Evolutionary conservation across 2,797 vertebrate genomes (phyloP), one percentile per base, ranked within the genome.

Genomic region (Phataginus tetradactyla): DNA sequence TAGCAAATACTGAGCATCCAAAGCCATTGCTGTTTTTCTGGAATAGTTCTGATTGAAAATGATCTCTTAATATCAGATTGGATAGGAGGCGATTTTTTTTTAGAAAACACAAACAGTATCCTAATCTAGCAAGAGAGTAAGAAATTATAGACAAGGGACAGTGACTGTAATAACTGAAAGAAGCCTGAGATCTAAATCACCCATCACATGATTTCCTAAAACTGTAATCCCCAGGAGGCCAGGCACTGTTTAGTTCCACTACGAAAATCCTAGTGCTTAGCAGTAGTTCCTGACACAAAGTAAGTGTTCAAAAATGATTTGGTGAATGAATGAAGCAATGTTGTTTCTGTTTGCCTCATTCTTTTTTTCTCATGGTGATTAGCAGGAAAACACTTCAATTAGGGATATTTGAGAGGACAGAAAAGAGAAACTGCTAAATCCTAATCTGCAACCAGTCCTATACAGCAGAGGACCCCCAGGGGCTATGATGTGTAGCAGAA

Each of bases 331-430:
- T 68, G 51, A 91, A 89, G 18, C 34, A 89, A 32, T 80, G 53
- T 13, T 69, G 89, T 88, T 81, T 69, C 42, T 88, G 25, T 15
- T 93, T 15, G 1, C 49, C 61, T 81, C n/a, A 39, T 10, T 59
- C 20, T 75, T 94, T 91, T 45, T 66, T 72, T 68, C 42, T 81
- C 66, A 64, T 42, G 71, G 27, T 86, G 27, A 96, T 91, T 37
- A 75, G 77, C 21, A 91, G 5, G 29, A 92, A 83, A 90, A 17
- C 5, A 37, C 20, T 77, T 88, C 66, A 80, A 69, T 55, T 64
- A 80, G 90, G 39, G 18, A n/a, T 66, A 59, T 72, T 86, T 51
- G 13, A 42, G n/a, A 42, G 12, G 34, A 63, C 13, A 71, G n/a
- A 32, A 39, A 81, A 81, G 51, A 86, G 8, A 85, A 90, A 29